A percentile compares a stretch with the other conserved stretches of the same genome.
phyloP scores from a whole-genome alignment of 2,113 vertebrate species.

The Pedetes capensis region DNA sequence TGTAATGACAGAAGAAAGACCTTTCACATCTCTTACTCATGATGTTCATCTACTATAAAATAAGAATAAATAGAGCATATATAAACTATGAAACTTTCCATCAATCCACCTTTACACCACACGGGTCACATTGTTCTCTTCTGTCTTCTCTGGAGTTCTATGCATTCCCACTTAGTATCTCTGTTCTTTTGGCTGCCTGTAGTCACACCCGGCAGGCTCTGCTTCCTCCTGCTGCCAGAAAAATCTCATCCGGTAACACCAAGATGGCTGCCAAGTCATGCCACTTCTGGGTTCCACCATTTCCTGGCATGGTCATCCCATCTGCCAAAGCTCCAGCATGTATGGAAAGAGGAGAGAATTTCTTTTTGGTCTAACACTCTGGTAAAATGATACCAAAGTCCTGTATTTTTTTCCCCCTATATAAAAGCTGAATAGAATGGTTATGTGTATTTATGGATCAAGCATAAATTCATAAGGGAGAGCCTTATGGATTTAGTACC shows the following conservation, averaged over 20 bases:
- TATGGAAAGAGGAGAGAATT: neutral
- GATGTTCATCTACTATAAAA: neutral
- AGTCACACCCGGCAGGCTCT: neutral
- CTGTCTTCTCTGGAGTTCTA: neutral
- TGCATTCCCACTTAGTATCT: neutral
- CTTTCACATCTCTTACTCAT: neutral
- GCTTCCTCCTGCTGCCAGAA: neutral
- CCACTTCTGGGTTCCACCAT: neutral
- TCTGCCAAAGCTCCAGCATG: neutral
- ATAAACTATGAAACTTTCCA: neutral
- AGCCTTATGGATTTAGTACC: neutral
- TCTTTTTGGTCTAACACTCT: neutral
- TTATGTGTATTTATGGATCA: neutral
- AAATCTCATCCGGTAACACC: neutral
- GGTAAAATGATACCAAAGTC: neutral
- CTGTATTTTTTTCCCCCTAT: neutral
- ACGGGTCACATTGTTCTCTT: neutral
- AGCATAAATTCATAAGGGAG: neutral
- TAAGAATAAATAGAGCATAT: neutral
- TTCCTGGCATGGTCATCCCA: neutral
- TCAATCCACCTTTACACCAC: rapidly evolving
- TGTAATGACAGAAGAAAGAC: neutral
- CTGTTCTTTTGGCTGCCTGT: neutral
- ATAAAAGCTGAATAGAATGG: neutral
- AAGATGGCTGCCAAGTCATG: neutral